Conservation (phyloP, 64 coral and sea anemone genomes). For the Acropora tenuis region DNA sequence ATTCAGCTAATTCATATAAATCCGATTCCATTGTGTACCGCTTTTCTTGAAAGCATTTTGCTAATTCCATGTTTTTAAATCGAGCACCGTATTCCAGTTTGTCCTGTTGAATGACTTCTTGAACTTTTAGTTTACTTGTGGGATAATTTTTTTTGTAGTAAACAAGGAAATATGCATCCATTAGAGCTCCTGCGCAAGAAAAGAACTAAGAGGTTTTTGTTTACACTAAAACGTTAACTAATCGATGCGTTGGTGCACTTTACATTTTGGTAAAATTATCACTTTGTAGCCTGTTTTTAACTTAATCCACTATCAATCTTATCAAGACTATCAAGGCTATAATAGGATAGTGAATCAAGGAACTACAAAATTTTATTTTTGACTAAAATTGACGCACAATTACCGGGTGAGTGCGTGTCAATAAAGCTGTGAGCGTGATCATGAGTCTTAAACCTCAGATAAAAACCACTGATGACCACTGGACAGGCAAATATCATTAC, state of each 20-base stretch:
- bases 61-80: conserved; percentile 35
- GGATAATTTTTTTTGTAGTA: conserved; percentile 44
- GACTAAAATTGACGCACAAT: too few relatives aligned
- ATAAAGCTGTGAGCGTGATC: background rate
- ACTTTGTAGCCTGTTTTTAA: too few relatives aligned
- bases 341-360: too few relatives aligned
- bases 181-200: conserved; percentile 37
- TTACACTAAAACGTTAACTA: too few relatives aligned
- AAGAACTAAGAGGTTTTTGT: background rate
- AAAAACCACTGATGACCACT: background rate
- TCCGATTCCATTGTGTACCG: conserved; percentile 38
- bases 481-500: background rate
- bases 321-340: too few relatives aligned
- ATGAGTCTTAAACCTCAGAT: background rate
- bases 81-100: conserved; percentile 61
- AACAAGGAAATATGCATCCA: conserved; percentile 49
- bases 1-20: conserved; percentile 52
- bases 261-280: too few relatives aligned
- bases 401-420: background rate
- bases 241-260: too few relatives aligned
- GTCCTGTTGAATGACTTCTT: conserved; percentile 63
- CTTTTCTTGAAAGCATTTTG: conserved; percentile 28
- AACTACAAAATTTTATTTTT: too few relatives aligned
- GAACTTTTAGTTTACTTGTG: conserved; percentile 46
- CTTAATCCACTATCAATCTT: too few relatives aligned